Percentiles rank a stretch among this genome's conserved stretches.
Conservation (phyloP, 2,888 invertebrate genomes). For the Phengaris alcon region DNA sequence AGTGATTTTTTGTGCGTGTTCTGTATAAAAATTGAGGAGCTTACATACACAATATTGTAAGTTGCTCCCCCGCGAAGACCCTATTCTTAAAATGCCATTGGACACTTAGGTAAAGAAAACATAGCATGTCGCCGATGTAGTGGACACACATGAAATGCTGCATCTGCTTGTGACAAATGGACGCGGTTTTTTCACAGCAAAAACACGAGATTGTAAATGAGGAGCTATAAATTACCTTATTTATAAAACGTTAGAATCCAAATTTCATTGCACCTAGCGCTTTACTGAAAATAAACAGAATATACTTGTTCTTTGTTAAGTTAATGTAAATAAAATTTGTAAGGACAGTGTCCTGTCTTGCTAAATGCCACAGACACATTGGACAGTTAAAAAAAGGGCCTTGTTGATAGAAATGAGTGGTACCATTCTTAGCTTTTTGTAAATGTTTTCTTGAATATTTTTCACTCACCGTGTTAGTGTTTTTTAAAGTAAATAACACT, state of each 20-base stretch:
- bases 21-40: too few species aligned
- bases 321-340: constrained; percentile 17
- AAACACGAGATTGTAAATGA: constrained; percentile 50
- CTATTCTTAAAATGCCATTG: too few species aligned
- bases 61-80: too few species aligned
- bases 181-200: constrained; percentile 73
- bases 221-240: constrained; percentile 37
- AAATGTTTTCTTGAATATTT: not conserved
- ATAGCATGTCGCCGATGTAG: constrained; percentile 37
- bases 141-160: constrained; percentile 59
- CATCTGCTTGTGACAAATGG: constrained; percentile 76
- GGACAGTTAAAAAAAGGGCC: not conserved
- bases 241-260: constrained; percentile 30
- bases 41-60: too few species aligned
- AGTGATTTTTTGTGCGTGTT: too few species aligned
- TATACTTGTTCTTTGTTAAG: constrained; percentile 15
- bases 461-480: too few species aligned
- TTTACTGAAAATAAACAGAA: constrained; percentile 37
- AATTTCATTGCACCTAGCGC: constrained; percentile 23
- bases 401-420: not conserved
- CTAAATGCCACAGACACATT: not conserved
- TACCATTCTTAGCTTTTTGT: not conserved
- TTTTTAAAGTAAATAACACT: too few species aligned
- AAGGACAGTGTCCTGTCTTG: constrained; percentile 15
- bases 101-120: too few species aligned